These are phyloP conservation scores for Pangasius macronema DNA, from an alignment of 2,797 vertebrate genomes.

Conservation along the genomic window DNA sequence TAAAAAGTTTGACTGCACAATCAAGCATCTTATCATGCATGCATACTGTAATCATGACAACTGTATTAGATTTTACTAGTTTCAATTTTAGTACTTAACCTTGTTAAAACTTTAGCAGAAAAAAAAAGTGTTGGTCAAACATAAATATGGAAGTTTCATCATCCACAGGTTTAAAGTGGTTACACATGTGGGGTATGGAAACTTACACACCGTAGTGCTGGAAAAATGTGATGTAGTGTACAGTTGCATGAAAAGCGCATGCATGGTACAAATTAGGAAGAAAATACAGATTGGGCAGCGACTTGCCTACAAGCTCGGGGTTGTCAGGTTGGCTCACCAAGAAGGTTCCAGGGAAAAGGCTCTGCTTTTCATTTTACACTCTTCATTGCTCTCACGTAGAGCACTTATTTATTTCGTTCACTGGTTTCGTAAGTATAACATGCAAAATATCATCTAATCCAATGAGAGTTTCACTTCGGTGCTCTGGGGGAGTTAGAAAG, in stretches of 20 bases:
- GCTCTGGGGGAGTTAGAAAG: no score
- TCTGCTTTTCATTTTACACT: background rate
- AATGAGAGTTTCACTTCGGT: background rate
- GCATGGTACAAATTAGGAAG: background rate
- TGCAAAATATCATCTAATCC: background rate
- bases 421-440: background rate
- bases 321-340: background rate
- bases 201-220: background rate
- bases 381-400: background rate
- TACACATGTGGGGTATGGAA: background rate
- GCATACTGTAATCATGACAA: background rate
- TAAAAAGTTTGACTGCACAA: background rate
- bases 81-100: no score
- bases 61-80: no score
- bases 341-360: background rate
- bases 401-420: no score
- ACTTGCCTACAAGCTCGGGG: background rate
- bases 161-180: background rate
- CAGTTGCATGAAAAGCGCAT: background rate
- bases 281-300: background rate
- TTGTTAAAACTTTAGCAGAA: background rate
- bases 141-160: background rate
- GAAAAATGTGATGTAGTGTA: background rate
- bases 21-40: background rate
- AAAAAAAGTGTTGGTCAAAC: background rate